Evolutionary conservation across 35 echinoderm and acorn worm species (phyloP).

Genomic region (Holothuria glaberrima): DNA sequence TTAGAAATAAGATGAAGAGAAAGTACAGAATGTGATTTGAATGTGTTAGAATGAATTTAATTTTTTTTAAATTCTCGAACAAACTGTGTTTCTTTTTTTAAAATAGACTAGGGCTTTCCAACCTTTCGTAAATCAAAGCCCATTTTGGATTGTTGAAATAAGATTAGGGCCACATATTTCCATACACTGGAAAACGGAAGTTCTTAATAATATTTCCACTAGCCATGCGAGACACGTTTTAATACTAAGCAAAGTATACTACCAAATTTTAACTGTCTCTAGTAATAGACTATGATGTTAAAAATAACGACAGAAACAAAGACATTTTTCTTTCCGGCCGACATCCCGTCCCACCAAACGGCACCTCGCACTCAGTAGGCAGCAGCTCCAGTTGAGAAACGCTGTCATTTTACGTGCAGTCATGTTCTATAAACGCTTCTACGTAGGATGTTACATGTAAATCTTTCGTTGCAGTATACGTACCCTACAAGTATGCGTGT

Average conservation of each 20-base stretch:
- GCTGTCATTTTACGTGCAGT: no score
- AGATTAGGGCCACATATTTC: neutral
- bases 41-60: neutral
- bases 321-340: no score
- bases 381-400: no score
- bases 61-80: no score
- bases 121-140: neutral
- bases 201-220: neutral
- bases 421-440: no score
- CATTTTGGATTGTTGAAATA: neutral
- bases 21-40: neutral
- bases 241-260: neutral
- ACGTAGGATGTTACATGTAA: no score
- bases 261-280: neutral
- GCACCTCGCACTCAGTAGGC: no score
- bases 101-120: neutral
- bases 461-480: no score
- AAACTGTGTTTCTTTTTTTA: neutral
- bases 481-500: no score
- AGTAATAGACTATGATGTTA: no score
- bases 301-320: no score
- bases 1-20: slow-evolving; percentile 18
- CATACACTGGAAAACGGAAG: neutral
- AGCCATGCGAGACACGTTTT: neutral
- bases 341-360: no score